Conservation (phyloP, 2,888 invertebrate genomes). For the Thymelicus sylvestris region DNA sequence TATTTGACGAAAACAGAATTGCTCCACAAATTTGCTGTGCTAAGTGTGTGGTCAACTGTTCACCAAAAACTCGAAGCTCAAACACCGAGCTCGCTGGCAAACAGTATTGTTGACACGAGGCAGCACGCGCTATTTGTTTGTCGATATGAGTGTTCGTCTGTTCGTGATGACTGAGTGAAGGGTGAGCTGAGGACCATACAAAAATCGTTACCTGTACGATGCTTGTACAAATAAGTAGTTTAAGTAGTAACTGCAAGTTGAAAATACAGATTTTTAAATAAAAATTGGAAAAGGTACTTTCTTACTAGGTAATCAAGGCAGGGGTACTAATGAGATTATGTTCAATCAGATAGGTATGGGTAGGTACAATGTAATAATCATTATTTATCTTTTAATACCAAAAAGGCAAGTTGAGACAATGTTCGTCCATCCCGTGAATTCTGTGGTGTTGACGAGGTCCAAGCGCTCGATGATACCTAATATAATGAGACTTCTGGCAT, state of each 20-base stretch:
- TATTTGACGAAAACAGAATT: conserved; percentile 3
- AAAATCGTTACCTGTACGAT: conserved; percentile 4
- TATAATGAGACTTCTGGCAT: no score
- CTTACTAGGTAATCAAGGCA: no score
- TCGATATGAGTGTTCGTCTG: not conserved
- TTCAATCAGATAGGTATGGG: no score
- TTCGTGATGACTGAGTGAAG: not conserved
- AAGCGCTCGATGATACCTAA: no score
- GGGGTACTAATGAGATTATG: no score
- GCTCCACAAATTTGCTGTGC: conserved; percentile 1
- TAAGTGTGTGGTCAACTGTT: conserved; percentile 21
- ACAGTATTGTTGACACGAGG: not conserved
- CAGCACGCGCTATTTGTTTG: conserved; percentile 24
- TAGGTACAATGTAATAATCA: no score
- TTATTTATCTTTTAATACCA: no score
- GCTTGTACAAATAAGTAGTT: not conserved
- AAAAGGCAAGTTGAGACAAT: no score
- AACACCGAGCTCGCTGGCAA: conserved; percentile 5
- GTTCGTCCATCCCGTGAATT: no score
- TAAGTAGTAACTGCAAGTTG: not conserved
- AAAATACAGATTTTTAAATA: no score
- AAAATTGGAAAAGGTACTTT: no score
- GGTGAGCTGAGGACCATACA: not conserved
- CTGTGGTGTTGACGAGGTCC: no score
- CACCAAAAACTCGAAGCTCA: conserved; percentile 14